A percentile compares a stretch with the other conserved stretches of the same genome.
These are phyloP conservation scores for Mesoligia furuncula DNA, from an alignment of 2,888 invertebrate genomes.

Conservation along the genomic window DNA sequence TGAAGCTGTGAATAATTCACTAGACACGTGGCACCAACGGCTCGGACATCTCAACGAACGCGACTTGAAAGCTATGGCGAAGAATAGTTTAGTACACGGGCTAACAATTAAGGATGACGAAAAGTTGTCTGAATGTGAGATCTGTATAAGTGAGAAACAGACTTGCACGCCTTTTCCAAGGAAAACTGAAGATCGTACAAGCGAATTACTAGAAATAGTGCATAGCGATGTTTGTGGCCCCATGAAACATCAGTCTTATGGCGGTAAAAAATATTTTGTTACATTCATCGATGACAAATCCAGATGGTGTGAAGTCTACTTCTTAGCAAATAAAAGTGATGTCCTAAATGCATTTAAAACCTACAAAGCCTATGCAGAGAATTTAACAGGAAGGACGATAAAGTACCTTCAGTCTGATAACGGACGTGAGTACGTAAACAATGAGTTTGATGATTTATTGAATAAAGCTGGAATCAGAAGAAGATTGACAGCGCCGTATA, in stretches of 20 bases:
- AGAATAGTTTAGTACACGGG: neutral
- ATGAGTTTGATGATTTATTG: constrained; percentile 22
- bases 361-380: neutral
- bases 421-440: neutral
- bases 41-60: neutral
- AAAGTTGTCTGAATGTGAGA: too few relatives aligned
- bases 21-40: neutral
- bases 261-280: too few relatives aligned
- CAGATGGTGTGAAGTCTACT: too few relatives aligned
- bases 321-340: neutral
- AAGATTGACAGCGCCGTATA: constrained; percentile 18
- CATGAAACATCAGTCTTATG: too few relatives aligned
- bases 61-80: too few relatives aligned
- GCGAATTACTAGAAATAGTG: too few relatives aligned
- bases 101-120: neutral
- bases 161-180: neutral
- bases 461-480: constrained; percentile 25
- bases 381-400: neutral
- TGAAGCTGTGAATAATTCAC: too few relatives aligned
- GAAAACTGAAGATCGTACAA: too few relatives aligned
- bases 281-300: too few relatives aligned
- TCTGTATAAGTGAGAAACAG: neutral
- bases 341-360: neutral
- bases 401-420: neutral
- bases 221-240: too few relatives aligned